Conservation (phyloP, 1,140 invertebrate genomes). For the Pogonomyrmex californicus region DNA sequence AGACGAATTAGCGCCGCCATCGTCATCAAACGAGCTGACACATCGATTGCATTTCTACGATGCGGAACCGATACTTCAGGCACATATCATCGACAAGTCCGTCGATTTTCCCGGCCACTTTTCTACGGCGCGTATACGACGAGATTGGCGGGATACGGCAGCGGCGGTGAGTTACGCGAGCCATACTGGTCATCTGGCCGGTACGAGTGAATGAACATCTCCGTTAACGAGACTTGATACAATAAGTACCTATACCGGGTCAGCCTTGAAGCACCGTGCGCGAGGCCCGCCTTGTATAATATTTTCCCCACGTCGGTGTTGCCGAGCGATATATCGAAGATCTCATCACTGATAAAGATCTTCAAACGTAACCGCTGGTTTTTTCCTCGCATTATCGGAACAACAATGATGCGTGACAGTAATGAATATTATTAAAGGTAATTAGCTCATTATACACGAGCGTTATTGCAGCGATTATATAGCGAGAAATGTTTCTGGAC, state of each 20-base stretch:
- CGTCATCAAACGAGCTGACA: conserved; percentile 58
- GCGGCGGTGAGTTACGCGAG: conserved; percentile 69
- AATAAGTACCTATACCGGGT: conserved; percentile 85
- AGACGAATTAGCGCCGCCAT: conserved; percentile 86
- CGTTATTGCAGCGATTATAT: too few species aligned
- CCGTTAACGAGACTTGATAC: conserved; percentile 87
- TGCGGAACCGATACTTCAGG: conserved; percentile 62
- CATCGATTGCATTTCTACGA: conserved; percentile 54
- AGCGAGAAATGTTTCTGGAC: not conserved
- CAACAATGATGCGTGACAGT: not conserved
- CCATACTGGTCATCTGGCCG: conserved; percentile 72
- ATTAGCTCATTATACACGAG: conserved; percentile 14
- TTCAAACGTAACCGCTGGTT: not conserved
- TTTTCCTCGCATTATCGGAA: conserved; percentile 12
- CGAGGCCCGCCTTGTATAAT: conserved; percentile 55
- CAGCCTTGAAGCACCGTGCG: conserved; percentile 82
- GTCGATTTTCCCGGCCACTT: conserved; percentile 7
- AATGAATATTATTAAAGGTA: conserved; percentile 3
- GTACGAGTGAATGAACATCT: conserved; percentile 85
- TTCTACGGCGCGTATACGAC: not conserved
- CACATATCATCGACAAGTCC: conserved; percentile 69
- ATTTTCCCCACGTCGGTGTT: conserved; percentile 48
- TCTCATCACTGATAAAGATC: conserved; percentile 19
- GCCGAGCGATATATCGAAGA: conserved; percentile 54
- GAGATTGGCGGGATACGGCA: conserved; percentile 69